phyloP scores from a whole-genome alignment of 1,140 invertebrate genomes.

The Cyphomyrmex costatus region DNA sequence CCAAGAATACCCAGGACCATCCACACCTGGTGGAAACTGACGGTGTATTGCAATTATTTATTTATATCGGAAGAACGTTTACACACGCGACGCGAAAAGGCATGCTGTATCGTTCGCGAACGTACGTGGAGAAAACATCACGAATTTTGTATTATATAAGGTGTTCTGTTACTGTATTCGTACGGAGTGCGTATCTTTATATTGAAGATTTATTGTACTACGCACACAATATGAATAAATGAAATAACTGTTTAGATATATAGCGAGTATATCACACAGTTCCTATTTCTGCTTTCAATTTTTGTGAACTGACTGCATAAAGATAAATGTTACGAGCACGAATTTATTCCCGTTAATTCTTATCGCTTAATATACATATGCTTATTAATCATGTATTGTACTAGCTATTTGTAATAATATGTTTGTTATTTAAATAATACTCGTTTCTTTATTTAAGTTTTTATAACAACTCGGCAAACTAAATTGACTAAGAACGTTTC shows the following conservation, averaged over 20 bases:
- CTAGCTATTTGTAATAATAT: not conserved
- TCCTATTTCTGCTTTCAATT: not conserved
- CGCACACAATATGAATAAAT: slow-evolving; percentile 10
- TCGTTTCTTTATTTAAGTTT: slow-evolving; percentile 2
- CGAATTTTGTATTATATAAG: slow-evolving; percentile 27
- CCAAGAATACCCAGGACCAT: slow-evolving; percentile 47
- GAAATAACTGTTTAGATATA: not conserved
- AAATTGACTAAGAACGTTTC: not conserved
- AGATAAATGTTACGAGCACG: not conserved
- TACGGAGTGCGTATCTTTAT: slow-evolving; percentile 35
- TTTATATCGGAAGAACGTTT: slow-evolving; percentile 60
- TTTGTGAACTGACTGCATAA: not conserved
- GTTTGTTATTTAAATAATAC: not conserved
- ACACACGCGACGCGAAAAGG: slow-evolving; percentile 18
- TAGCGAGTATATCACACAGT: not conserved
- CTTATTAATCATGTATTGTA: not conserved
- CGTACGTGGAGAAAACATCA: slow-evolving; percentile 5
- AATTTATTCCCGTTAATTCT: not conserved
- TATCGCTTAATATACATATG: not conserved
- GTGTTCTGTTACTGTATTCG: not conserved
- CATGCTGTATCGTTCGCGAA: slow-evolving; percentile 18
- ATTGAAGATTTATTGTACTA: slow-evolving; percentile 51
- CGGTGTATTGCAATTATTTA: slow-evolving; percentile 70
- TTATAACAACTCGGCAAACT: not conserved
- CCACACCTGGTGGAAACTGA: slow-evolving; percentile 40